A percentile compares a stretch with the other conserved stretches of the same genome.
Evolutionary conservation across 2,888 invertebrate genomes (phyloP).

Genomic region (Eudemis profundana): DNA sequence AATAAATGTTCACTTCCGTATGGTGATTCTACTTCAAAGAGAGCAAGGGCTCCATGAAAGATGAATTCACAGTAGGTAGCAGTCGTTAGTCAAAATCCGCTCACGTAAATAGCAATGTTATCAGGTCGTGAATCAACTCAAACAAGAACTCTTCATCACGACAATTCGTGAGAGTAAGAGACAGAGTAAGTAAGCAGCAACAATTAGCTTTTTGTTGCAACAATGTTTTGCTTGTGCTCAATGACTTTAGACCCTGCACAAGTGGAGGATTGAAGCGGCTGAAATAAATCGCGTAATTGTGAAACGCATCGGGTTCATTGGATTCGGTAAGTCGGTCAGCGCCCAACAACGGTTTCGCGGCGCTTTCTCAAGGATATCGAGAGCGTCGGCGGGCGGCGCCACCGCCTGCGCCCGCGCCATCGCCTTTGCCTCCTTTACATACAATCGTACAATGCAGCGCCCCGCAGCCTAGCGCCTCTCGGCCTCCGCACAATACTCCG

Average conservation of each 20-base stretch:
- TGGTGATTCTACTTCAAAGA: not conserved
- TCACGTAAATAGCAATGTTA: conserved; percentile 65
- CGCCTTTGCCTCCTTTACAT: conserved; percentile 81
- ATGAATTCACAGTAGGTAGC: conserved; percentile 6
- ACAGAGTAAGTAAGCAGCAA: conserved; percentile 48
- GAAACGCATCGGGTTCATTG: conserved; percentile 38
- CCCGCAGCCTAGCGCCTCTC: conserved; percentile 54
- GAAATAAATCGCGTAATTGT: conserved; percentile 35
- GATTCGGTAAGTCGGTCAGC: conserved; percentile 46
- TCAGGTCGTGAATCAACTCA: conserved; percentile 76
- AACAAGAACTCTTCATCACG: conserved; percentile 64
- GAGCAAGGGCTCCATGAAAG: conserved; percentile 4
- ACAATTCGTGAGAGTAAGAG: conserved; percentile 60
- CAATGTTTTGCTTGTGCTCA: conserved; percentile 32
- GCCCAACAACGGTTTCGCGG: conserved; percentile 44
- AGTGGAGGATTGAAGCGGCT: conserved; percentile 20
- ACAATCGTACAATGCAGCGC: conserved; percentile 75
- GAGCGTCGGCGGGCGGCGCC: conserved; percentile 66
- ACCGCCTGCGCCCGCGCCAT: conserved; percentile 45
- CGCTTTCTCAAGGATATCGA: conserved; percentile 68
- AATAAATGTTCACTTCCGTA: not conserved
- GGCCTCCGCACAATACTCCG: conserved; percentile 59
- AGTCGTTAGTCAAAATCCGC: conserved; percentile 55
- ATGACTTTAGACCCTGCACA: conserved; percentile 4
- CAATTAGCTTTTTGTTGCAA: conserved; percentile 27